Evolutionary conservation across 2,797 vertebrate genomes (phyloP).

Genomic region (Philypnodon macrostomus): DNA sequence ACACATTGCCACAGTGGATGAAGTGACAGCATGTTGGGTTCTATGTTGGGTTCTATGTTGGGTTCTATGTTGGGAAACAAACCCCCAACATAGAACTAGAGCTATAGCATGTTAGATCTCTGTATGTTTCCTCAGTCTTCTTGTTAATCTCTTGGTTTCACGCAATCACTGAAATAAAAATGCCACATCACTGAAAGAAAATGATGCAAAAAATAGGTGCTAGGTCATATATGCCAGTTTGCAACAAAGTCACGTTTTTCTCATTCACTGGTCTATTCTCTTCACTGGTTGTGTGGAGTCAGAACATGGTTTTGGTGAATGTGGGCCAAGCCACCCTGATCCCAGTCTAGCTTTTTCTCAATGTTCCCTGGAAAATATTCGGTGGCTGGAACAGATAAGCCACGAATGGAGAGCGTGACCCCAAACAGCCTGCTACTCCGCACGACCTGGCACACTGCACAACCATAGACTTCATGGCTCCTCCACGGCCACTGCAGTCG

Average conservation of each 20-base stretch:
- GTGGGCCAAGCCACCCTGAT: conserved; percentile 50
- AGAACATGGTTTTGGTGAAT: conserved; percentile 52
- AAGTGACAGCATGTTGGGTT: too few species aligned
- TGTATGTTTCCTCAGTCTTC: conserved; percentile 50
- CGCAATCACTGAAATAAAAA: conserved; percentile 67
- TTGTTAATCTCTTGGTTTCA: conserved; percentile 42
- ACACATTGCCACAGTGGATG: too few species aligned
- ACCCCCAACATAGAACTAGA: too few species aligned
- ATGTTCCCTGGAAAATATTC: conserved; percentile 66
- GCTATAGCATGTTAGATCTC: conserved; percentile 48
- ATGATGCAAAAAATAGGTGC: conserved; percentile 33
- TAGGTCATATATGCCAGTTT: conserved; percentile 39
- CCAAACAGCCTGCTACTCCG: conserved; percentile 46
- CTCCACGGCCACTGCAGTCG: conserved; percentile 49
- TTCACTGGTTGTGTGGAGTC: conserved; percentile 33
- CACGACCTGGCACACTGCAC: conserved; percentile 48
- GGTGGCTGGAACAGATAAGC: conserved; percentile 73
- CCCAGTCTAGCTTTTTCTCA: conserved; percentile 41
- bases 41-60: too few species aligned
- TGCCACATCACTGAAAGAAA: conserved; percentile 47
- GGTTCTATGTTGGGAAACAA: too few species aligned
- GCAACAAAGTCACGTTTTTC: conserved; percentile 11
- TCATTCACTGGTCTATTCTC: conserved; percentile 36
- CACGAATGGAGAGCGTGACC: conserved; percentile 67
- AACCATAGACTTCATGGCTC: conserved; percentile 62